Evolutionary conservation across 2,797 vertebrate species (phyloP).

Genomic region (Pangasius krempfi): DNA sequence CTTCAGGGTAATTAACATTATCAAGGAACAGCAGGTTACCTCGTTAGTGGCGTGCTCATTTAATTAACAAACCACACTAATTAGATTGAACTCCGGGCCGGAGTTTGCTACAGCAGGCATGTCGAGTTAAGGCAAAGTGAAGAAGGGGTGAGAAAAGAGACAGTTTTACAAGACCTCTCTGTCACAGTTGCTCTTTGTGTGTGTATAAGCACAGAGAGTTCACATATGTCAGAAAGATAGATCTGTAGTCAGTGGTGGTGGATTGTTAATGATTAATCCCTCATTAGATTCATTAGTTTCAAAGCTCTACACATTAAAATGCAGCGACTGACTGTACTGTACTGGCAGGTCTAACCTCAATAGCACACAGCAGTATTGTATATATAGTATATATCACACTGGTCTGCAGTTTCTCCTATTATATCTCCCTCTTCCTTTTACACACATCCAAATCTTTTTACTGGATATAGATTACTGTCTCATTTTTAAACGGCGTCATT

Average conservation of each 20-base stretch:
- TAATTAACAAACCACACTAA: slow-evolving; percentile 76
- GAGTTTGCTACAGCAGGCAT: slow-evolving; percentile 56
- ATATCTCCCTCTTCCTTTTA: background rate
- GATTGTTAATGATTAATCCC: slow-evolving; percentile 21
- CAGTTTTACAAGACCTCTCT: slow-evolving; percentile 26
- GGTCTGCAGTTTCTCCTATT: background rate
- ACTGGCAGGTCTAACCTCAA: background rate
- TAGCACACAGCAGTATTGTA: background rate
- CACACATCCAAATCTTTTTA: background rate
- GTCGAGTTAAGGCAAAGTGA: slow-evolving; percentile 49
- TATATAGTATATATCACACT: background rate
- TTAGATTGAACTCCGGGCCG: slow-evolving; percentile 66
- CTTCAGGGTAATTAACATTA: slow-evolving; percentile 78
- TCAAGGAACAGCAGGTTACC: slow-evolving; percentile 81
- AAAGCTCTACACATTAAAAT: background rate
- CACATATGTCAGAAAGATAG: slow-evolving; percentile 20
- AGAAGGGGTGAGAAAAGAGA: slow-evolving; percentile 8
- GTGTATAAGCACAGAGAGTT: background rate
- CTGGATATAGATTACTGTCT: slow-evolving; percentile 1
- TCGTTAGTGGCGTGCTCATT: slow-evolving; percentile 78
- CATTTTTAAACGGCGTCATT: background rate
- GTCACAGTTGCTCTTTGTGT: background rate
- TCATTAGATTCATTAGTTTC: slow-evolving; percentile 33
- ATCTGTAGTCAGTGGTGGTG: slow-evolving; percentile 12
- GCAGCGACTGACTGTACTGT: background rate